Conservation (phyloP, 2,113 vertebrate genomes). For the Corydoras sp. region DNA sequence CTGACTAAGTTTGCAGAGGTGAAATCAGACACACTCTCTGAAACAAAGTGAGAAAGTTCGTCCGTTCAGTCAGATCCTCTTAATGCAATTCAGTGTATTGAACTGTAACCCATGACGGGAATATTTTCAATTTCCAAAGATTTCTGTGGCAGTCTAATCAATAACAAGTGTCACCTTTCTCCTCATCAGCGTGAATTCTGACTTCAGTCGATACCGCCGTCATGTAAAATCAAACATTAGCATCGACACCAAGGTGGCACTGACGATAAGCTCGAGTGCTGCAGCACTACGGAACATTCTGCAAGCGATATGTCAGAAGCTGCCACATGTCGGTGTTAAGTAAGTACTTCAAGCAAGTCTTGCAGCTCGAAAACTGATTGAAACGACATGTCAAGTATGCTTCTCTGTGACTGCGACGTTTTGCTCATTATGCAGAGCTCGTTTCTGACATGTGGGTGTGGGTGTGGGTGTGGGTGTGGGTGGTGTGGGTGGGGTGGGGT, state of each 20-base stretch:
- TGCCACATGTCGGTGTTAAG: constrained; percentile 12
- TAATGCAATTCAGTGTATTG: too few species aligned
- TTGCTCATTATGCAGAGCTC: constrained; percentile 19
- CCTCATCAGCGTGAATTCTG: not conserved
- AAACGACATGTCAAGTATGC: constrained; percentile 17
- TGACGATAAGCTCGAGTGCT: not conserved
- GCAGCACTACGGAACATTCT: constrained; percentile 12
- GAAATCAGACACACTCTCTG: too few species aligned
- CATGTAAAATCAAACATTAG: constrained; percentile 10
- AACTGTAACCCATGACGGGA: too few species aligned
- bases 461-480: too few species aligned
- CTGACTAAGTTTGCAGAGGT: too few species aligned
- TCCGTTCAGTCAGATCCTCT: too few species aligned
- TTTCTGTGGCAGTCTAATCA: not conserved
- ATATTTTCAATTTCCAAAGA: too few species aligned
- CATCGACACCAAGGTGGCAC: not conserved
- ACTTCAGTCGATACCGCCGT: constrained; percentile 10
- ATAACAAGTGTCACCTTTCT: not conserved
- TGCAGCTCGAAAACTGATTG: constrained; percentile 12
- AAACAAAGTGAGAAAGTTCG: too few species aligned
- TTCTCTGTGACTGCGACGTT: constrained; percentile 23
- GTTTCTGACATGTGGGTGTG: too few species aligned
- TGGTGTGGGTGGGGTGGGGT: too few species aligned
- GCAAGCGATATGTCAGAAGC: constrained; percentile 8
- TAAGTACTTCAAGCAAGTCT: constrained; percentile 24